phyloP scores from a whole-genome alignment of 2,888 invertebrate species.

The Drosophila anceps region DNA sequence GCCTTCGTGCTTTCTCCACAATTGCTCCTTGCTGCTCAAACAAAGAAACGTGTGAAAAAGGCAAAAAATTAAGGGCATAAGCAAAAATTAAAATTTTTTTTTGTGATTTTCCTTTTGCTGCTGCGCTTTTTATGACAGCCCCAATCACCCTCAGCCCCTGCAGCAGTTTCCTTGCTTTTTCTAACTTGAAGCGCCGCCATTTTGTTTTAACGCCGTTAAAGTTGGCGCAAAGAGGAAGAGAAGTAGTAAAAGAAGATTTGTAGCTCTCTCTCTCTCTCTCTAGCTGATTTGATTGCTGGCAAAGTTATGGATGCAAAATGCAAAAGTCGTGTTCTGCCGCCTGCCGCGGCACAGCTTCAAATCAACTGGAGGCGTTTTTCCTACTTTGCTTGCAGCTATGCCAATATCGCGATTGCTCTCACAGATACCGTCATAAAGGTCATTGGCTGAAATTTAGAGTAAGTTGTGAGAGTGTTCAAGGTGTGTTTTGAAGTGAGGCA shows the following conservation, averaged over 20 bases:
- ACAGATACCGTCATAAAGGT: conserved; percentile 13
- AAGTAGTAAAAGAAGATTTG: conserved; percentile 4
- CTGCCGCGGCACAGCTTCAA: conserved; percentile 16
- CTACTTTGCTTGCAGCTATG: conserved; percentile 6
- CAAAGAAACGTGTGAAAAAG: conserved; percentile 75
- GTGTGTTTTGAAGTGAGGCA: not conserved
- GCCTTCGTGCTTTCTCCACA: conserved; percentile 14
- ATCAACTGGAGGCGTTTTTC: conserved; percentile 38
- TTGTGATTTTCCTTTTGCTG: conserved; percentile 9
- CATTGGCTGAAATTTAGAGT: conserved; percentile 3
- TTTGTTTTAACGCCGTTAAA: conserved; percentile 39
- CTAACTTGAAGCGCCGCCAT: conserved; percentile 44
- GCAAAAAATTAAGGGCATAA: conserved; percentile 69
- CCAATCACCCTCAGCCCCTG: not conserved
- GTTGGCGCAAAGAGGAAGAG: conserved; percentile 21
- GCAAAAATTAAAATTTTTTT: conserved; percentile 44
- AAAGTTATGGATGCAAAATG: conserved; percentile 76
- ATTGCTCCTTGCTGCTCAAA: conserved; percentile 43
- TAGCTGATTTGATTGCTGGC: conserved; percentile 51
- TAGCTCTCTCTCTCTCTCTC: not conserved
- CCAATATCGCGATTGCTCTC: conserved; percentile 17
- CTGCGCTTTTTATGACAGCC: conserved; percentile 8
- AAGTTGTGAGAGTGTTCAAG: not conserved
- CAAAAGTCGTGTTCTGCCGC: conserved; percentile 67
- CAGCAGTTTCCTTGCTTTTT: not conserved